Evolutionary conservation across 1,140 invertebrate genomes (phyloP).

Genomic region (Cydia amplana): DNA sequence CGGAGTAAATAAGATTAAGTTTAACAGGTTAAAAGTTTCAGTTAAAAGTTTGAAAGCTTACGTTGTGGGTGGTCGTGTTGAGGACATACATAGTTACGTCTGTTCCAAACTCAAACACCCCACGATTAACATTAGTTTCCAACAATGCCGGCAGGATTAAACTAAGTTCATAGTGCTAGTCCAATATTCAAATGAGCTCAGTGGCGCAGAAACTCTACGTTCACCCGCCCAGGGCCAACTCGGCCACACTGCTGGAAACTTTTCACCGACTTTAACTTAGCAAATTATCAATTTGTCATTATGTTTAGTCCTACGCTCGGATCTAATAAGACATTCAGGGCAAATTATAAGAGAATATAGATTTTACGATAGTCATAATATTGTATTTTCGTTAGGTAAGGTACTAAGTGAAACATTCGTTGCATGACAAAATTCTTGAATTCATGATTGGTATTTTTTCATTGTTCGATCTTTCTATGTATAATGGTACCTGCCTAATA

Average conservation of each 20-base stretch:
- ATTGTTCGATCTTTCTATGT: not conserved
- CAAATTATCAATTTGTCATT: slow-evolving; percentile 56
- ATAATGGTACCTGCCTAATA: not conserved
- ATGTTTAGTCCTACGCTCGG: slow-evolving; percentile 1
- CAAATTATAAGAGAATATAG: not conserved
- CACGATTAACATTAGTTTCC: slow-evolving; percentile 68
- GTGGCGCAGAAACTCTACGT: slow-evolving; percentile 57
- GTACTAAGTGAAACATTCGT: no score
- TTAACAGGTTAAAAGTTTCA: not conserved
- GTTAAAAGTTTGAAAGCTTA: not conserved
- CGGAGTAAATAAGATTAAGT: not conserved
- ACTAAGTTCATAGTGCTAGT: slow-evolving; percentile 59
- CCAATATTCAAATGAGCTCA: slow-evolving; percentile 70
- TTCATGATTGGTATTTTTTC: not conserved
- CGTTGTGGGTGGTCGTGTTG: not conserved
- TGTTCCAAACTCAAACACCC: slow-evolving; percentile 60
- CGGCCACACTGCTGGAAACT: slow-evolving; percentile 12
- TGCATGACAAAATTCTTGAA: no score
- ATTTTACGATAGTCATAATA: not conserved
- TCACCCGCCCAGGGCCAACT: slow-evolving; percentile 43
- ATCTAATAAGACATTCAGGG: not conserved
- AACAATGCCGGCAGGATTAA: slow-evolving; percentile 59
- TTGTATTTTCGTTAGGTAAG: not conserved
- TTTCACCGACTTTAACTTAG: not conserved
- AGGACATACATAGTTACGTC: slow-evolving; percentile 26